These are phyloP conservation scores for Ciconia boyciana DNA, from an alignment of 2,113 vertebrate species.

Conservation along the genomic window DNA sequence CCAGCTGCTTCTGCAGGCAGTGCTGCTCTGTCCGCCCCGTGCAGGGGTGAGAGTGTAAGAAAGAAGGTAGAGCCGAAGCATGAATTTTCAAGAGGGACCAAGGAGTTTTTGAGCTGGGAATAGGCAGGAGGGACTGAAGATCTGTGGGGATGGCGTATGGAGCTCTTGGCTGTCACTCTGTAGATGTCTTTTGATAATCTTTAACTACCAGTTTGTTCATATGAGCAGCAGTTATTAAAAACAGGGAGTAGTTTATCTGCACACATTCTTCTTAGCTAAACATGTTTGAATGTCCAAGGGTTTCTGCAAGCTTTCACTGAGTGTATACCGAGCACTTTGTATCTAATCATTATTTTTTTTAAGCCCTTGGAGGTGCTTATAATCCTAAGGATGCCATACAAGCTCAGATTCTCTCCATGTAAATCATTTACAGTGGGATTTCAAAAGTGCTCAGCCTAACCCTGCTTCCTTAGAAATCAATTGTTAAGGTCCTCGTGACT, in stretches of 20 bases:
- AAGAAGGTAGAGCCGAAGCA: neutral
- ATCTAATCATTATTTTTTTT: neutral
- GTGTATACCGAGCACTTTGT: neutral
- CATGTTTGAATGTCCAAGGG: neutral
- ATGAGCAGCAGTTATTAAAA: neutral
- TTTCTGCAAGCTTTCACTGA: neutral
- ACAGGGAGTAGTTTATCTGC: neutral
- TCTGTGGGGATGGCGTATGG: neutral
- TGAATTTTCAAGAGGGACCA: neutral
- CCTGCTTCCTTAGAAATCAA: constrained; percentile 32
- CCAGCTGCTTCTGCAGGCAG: neutral
- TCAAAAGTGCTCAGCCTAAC: constrained; percentile 4
- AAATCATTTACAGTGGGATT: constrained; percentile 23
- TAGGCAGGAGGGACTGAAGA: neutral
- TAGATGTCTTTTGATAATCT: neutral
- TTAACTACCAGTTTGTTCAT: neutral
- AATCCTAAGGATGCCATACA: neutral
- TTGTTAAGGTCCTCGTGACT: constrained; percentile 28
- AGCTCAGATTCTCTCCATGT: neutral
- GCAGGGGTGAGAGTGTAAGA: neutral
- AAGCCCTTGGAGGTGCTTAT: constrained; percentile 3
- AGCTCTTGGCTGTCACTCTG: neutral
- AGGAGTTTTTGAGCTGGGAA: neutral
- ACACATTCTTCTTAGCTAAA: neutral
- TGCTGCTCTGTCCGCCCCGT: neutral